phyloP scores from a whole-genome alignment of 1,140 invertebrate genomes.

The Cotesia vestalis region DNA sequence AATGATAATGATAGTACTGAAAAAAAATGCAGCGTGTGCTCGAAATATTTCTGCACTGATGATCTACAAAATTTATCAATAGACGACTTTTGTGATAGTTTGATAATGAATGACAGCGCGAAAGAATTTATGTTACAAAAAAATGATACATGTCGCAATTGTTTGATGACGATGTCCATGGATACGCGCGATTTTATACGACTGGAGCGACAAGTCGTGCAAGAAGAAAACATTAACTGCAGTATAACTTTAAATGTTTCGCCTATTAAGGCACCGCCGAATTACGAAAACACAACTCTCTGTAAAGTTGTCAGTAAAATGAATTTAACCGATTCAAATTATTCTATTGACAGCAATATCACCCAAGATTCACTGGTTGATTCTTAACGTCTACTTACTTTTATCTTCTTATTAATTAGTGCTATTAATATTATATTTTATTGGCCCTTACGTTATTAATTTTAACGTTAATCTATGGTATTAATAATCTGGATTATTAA shows the following conservation, averaged over 20 bases:
- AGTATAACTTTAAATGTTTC: conserved; percentile 9
- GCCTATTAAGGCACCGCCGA: conserved; percentile 49
- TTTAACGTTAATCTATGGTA: not conserved
- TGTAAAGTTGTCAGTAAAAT: conserved; percentile 64
- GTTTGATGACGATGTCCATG: conserved; percentile 50
- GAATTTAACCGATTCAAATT: conserved; percentile 52
- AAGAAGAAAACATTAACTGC: conserved; percentile 16
- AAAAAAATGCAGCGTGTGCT: conserved; percentile 15
- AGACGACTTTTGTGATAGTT: not conserved
- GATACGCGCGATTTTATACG: conserved; percentile 56
- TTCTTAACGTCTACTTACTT: not conserved
- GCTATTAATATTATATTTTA: not conserved
- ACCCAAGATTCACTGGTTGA: not conserved
- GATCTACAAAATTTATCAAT: conserved; percentile 13
- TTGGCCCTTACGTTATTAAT: not conserved
- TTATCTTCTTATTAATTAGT: conserved; percentile 18
- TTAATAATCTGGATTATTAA: no score
- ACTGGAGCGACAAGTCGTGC: conserved; percentile 44
- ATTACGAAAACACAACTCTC: conserved; percentile 64
- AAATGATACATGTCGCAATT: not conserved
- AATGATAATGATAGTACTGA: not conserved
- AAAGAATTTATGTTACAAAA: not conserved
- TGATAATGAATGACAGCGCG: not conserved
- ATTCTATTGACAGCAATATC: conserved; percentile 7
- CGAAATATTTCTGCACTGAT: not conserved